Conservation (phyloP, 2,113 vertebrate species). For the Sylvia atricapilla region DNA sequence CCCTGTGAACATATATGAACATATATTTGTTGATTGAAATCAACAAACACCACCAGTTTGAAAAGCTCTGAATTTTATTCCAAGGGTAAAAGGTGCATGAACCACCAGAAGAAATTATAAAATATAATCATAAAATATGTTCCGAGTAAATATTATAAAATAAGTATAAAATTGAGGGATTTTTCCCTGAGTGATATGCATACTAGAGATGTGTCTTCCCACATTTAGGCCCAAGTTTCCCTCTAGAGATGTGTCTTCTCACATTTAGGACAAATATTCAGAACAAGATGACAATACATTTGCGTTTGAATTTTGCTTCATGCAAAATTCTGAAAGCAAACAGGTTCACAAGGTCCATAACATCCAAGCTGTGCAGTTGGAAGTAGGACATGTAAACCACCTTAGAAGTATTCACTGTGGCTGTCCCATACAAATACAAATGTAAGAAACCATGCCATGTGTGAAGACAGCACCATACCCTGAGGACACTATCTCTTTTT, state of each 20-base stretch:
- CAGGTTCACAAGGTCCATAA: neutral
- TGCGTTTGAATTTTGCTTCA: neutral
- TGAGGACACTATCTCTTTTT: neutral
- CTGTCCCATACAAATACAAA: neutral
- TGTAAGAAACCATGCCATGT: neutral
- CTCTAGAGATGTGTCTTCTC: too few species aligned
- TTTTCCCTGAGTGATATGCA: neutral
- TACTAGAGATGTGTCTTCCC: accelerated
- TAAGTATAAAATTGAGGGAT: neutral
- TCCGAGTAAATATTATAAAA: neutral
- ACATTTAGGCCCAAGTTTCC: neutral
- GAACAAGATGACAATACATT: neutral
- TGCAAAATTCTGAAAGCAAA: neutral
- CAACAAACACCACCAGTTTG: neutral
- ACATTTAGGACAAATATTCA: neutral
- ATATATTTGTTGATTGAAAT: neutral
- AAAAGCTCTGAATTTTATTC: neutral
- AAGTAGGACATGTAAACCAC: neutral
- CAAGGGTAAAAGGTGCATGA: neutral
- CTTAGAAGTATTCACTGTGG: neutral
- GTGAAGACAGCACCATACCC: neutral
- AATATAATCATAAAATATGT: neutral
- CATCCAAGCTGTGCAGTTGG: neutral
- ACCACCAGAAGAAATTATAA: neutral
- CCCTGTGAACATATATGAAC: neutral